Conservation (phyloP, 2,888 invertebrate genomes). For the Nudaria mundana region DNA sequence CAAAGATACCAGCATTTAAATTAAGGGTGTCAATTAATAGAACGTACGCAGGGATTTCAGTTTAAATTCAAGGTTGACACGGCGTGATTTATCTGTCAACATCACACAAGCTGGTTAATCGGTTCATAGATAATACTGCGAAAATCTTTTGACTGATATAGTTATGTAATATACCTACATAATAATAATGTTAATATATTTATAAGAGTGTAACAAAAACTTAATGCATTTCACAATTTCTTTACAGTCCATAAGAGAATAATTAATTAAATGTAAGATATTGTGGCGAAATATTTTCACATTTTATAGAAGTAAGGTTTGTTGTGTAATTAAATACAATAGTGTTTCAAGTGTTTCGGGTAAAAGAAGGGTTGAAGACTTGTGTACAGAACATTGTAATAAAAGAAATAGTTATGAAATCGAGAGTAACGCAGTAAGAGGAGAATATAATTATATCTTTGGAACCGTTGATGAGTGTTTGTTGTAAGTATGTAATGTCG, state of each 20-base stretch:
- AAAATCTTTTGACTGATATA: conserved; percentile 80
- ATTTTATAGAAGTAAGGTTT: conserved; percentile 74
- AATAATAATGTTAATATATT: conserved; percentile 77
- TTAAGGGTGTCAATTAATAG: conserved; percentile 28
- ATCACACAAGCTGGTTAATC: conserved; percentile 35
- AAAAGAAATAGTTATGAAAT: conserved; percentile 68
- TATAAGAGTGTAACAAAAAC: conserved; percentile 75
- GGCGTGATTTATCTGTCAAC: too few relatives aligned
- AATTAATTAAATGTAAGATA: conserved; percentile 69
- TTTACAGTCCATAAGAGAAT: conserved; percentile 76
- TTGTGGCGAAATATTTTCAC: conserved; percentile 79
- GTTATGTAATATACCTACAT: conserved; percentile 66
- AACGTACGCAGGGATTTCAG: too few relatives aligned
- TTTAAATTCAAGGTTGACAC: too few relatives aligned
- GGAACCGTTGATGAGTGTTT: conserved; percentile 75
- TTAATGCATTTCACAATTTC: conserved; percentile 80
- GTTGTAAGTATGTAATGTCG: conserved; percentile 72
- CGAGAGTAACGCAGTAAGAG: conserved; percentile 72
- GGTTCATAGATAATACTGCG: conserved; percentile 60
- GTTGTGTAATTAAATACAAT: conserved; percentile 77
- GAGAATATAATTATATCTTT: conserved; percentile 80
- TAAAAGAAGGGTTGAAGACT: conserved; percentile 67
- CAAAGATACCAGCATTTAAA: conserved; percentile 1
- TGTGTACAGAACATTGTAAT: conserved; percentile 75
- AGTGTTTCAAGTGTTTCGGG: conserved; percentile 71